A percentile compares a stretch with the other conserved stretches of the same genome.
These are phyloP conservation scores for Caenorhabditis afra DNA, from an alignment of 2,888 invertebrate genomes.

Conservation along the genomic window DNA sequence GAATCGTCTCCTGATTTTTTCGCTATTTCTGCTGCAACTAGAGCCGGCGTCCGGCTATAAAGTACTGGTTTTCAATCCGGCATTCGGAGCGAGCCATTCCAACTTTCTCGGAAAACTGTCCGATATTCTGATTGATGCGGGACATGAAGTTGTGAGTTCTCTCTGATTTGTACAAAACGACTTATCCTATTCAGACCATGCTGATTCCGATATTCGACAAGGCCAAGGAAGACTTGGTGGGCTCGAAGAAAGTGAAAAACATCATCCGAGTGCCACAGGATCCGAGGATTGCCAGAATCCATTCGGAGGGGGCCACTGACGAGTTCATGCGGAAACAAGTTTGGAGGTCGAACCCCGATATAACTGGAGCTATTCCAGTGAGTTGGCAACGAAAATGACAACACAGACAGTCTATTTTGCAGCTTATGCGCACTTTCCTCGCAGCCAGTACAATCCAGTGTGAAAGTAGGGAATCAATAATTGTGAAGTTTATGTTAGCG, in stretches of 20 bases:
- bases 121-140: slow-evolving; percentile 59
- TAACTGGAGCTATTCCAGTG: slow-evolving; percentile 21
- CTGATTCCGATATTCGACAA: slow-evolving; percentile 39
- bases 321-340: slow-evolving; percentile 29
- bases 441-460: background rate
- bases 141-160: slow-evolving; percentile 58
- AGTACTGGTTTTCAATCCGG: slow-evolving; percentile 60
- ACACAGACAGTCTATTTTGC: background rate
- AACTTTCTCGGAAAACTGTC: slow-evolving; percentile 63
- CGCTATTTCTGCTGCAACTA: background rate
- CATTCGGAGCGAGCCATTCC: slow-evolving; percentile 59
- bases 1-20: slow-evolving; percentile 8
- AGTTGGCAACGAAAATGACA: too few species aligned
- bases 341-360: slow-evolving; percentile 36
- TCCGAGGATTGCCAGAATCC: slow-evolving; percentile 27
- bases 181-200: slow-evolving; percentile 25
- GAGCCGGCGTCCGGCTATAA: slow-evolving; percentile 30
- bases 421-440: background rate
- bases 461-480: too few species aligned
- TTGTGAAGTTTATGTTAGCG: too few species aligned
- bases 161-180: background rate
- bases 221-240: slow-evolving; percentile 36
- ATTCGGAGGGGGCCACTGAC: slow-evolving; percentile 13
- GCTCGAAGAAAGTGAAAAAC: slow-evolving; percentile 51
- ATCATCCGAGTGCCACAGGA: slow-evolving; percentile 41